Base-by-base conservation (phyloP, 2,113 vertebrate species). In the Ictalurus punctatus region DNA sequence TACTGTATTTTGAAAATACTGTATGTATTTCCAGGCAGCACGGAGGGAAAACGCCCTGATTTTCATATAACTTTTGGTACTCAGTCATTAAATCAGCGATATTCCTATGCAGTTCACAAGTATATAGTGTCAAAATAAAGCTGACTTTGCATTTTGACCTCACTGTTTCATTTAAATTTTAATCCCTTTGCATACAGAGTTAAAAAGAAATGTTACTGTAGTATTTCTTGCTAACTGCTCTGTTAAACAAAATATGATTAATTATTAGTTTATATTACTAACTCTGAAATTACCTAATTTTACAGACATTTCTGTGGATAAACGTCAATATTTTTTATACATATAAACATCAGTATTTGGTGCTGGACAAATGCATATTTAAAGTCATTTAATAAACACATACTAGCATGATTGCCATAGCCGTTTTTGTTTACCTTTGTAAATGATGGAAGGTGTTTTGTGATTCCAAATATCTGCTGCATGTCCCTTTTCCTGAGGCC, bases 401-500 rank as follows among this genome's bases (percentile, higher is more conserved):
- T 44, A 52, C 13, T 58, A 37, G 7, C 6, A 9, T 37, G 58
- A 63, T 63, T 27, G 2, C 23, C 6, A 14, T 8, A 48, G 14
- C 23, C 52, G 79, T 69, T 54, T 34, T 84, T 65, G 37, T 83
- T 65, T 86, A 76, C 52, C 37, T 69, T n/a, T 59, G 73, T 27
- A 81, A n/a, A 25, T 56, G 58, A 80, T 54, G 12, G 44, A 84
- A 71, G n/a, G 63, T 10, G 12, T 84, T 71, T 44, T 67, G 58
- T 63, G 73, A 59, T 83, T 73, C 52, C 86, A 83, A 71, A 88
- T 92, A 92, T 90, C 88, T 86, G 89, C 90, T 65, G 92, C 58
- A 19, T 88, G 90, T 94, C 93, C 23, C 23, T 92, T 91, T 94
- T 91, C 91, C 82, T 58, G 91, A 87, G 91, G 92, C 52, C 90